Percentiles rank a stretch among this genome's conserved stretches.
Evolutionary conservation across 2,888 invertebrate species (phyloP).

Genomic region (Orchesella flavescens): DNA sequence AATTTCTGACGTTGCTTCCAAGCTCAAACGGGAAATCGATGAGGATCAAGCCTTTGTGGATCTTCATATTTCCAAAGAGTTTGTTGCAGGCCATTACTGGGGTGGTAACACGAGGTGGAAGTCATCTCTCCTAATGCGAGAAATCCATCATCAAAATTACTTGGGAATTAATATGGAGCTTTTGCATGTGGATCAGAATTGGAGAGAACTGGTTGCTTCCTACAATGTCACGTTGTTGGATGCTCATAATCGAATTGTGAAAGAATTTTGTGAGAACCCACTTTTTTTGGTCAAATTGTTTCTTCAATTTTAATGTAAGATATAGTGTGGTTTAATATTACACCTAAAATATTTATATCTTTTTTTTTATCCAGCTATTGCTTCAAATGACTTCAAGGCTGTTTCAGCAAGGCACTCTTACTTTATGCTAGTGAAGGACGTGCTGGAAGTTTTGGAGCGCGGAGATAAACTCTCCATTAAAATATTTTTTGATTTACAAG

Average conservation of each 20-base stretch:
- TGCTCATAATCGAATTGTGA: conserved; percentile 63
- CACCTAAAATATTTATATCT: too few species aligned
- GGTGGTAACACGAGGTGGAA: conserved; percentile 63
- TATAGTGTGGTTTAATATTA: too few species aligned
- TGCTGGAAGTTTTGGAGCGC: conserved; percentile 56
- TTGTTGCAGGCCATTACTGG: conserved; percentile 66
- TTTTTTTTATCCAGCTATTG: too few species aligned
- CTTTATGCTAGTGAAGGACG: conserved; percentile 65
- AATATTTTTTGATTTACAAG: conserved; percentile 65
- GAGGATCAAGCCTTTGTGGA: conserved; percentile 63
- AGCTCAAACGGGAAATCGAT: conserved; percentile 46
- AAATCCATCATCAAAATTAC: conserved; percentile 64
- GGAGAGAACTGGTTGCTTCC: conserved; percentile 64
- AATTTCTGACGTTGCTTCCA: conserved; percentile 48
- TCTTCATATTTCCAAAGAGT: conserved; percentile 64
- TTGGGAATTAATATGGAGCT: conserved; percentile 66
- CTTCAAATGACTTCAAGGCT: conserved; percentile 66
- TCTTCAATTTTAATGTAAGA: too few species aligned
- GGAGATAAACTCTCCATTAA: conserved; percentile 63
- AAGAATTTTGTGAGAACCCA: conserved; percentile 62
- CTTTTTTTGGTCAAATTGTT: too few species aligned
- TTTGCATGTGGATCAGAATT: conserved; percentile 59
- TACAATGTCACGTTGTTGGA: conserved; percentile 67
- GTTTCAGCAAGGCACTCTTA: conserved; percentile 67
- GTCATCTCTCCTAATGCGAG: conserved; percentile 57